Evolutionary conservation across 92 coral and sea anemone species (phyloP), one percentile per base, ranked within the genome.

Genomic region (Palythoa grandis): DNA sequence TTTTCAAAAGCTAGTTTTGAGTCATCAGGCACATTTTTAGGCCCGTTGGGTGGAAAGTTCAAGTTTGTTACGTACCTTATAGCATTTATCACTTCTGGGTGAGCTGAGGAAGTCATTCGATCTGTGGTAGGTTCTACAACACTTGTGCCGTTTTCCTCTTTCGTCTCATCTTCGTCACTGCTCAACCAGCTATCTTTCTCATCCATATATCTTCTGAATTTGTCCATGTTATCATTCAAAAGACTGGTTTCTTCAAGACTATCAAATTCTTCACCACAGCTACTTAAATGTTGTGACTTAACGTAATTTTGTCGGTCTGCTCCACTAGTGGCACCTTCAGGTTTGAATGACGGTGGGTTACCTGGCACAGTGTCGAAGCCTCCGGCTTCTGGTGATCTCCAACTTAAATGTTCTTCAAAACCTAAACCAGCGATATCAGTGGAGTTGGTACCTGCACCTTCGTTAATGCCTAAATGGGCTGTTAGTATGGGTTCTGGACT

Each of bases 121-220:
- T 15, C 73, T 22, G 74, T 16, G 22, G 58, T 11, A 47, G 37
- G 29, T 24, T 40, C 20, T 48, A 10, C 85, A 38, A 84, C 63
- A 87, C 35, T 38, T 15, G 80, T 67, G 23, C 74, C 82, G 17
- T 79, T 37, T 47, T 83, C 83, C n/a, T 38, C 38, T 25, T 76
- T 57, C 25, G 15, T 74, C 13, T 89, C 90, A 57, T 90, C 94
- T 25, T 94, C 98, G 50, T 83, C 91, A 78, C 91, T 91, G 87
- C 98, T 92, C 23, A 94, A 86, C 95, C 95, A 94, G 24, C 98
- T 92, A 82, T 94, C 98, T 84, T 86, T 86, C n/a, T 90, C 90
- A 56, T 93, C 92, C 82, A 84, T 82, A 82, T 86, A 94, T 63
- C 71, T 66, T 11, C 79, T 68, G 39, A 67, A 67, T 57, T 69